Percentiles rank a stretch among this genome's conserved stretches.
Conservation (phyloP, 2,797 vertebrate genomes). For the Pyrocephalus nanus region DNA sequence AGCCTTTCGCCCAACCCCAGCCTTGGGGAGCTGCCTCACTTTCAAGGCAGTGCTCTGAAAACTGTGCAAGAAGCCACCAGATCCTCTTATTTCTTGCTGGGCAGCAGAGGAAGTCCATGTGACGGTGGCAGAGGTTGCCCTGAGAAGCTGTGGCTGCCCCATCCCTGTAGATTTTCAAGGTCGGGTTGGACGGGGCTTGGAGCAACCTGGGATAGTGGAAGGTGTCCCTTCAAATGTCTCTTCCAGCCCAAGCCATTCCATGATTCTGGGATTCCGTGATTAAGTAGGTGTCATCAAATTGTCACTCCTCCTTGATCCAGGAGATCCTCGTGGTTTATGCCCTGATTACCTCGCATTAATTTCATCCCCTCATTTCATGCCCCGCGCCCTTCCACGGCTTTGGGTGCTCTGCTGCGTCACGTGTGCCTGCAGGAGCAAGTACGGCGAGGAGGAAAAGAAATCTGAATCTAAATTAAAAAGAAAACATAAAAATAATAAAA, state of each 20-base stretch:
- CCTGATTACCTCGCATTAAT: neutral
- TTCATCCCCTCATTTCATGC: neutral
- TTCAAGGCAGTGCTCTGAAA: neutral
- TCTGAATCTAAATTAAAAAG: neutral
- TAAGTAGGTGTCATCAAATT: neutral
- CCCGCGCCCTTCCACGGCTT: neutral
- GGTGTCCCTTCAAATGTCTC: neutral
- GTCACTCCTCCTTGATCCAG: neutral
- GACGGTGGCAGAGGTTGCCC: neutral
- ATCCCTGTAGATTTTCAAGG: neutral
- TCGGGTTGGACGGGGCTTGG: fast-evolving
- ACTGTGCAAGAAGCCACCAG: neutral
- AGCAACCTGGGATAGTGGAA: neutral
- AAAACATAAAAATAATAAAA: slow-evolving; percentile 19
- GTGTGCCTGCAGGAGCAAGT: neutral
- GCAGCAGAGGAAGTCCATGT: neutral
- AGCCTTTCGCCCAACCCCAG: neutral
- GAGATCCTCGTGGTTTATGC: neutral
- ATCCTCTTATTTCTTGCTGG: neutral
- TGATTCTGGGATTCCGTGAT: neutral
- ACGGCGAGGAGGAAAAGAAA: neutral
- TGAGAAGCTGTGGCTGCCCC: neutral
- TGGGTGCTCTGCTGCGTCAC: neutral
- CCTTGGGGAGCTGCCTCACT: neutral
- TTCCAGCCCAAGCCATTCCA: neutral